A percentile compares a stretch with the other conserved stretches of the same genome.
Conservation (phyloP, 2,797 vertebrate species). For the Serranus cabrilla region DNA sequence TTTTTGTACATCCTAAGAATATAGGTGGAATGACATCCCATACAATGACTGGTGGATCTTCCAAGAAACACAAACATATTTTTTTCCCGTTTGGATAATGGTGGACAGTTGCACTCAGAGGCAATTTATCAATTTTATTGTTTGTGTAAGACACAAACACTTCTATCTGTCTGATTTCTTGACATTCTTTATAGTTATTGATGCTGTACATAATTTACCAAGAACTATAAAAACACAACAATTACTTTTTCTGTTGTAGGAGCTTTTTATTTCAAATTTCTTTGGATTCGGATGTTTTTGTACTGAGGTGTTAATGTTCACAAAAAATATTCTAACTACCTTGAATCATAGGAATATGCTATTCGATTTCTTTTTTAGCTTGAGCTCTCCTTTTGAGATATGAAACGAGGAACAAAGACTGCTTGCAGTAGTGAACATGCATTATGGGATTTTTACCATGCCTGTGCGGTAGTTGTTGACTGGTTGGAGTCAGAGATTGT, state of each 20-base stretch:
- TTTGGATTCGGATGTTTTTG: constrained; percentile 13
- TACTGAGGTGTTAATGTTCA: constrained; percentile 2
- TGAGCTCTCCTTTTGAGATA: constrained; percentile 12
- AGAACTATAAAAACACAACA: not conserved
- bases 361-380: not conserved
- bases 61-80: not conserved
- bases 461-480: constrained; percentile 42
- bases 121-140: not conserved
- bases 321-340: not conserved
- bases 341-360: constrained; percentile 12
- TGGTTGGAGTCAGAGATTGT: constrained; percentile 49
- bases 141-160: not conserved
- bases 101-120: not conserved
- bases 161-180: not conserved
- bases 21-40: not conserved
- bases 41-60: not conserved
- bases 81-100: not conserved
- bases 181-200: not conserved
- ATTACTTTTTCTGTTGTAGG: not conserved
- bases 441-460: constrained; percentile 48
- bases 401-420: constrained; percentile 10
- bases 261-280: constrained; percentile 1
- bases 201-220: not conserved
- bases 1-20: too few relatives aligned
- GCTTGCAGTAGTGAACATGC: constrained; percentile 16